Conservation (phyloP, 2,113 vertebrate species). For the Cephalophus harveyi region DNA sequence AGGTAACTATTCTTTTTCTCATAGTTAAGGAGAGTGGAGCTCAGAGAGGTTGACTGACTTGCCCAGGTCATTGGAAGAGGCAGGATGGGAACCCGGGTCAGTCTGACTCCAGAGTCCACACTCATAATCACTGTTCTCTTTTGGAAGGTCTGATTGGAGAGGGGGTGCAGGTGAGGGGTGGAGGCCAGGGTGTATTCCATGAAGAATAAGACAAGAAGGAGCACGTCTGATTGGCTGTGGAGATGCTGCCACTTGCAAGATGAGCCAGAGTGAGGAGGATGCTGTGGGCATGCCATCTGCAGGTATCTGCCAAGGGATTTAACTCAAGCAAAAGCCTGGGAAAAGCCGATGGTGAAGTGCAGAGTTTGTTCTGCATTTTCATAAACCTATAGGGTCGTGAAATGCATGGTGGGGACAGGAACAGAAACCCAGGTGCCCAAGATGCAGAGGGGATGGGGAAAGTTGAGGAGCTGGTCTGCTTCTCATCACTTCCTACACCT, state of each 20-base stretch:
- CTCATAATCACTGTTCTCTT: neutral
- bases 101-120: neutral
- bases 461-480: neutral
- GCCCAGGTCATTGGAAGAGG: neutral
- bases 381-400: neutral
- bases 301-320: no score
- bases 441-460: neutral
- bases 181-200: no score
- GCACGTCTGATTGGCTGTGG: neutral
- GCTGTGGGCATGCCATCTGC: neutral
- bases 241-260: neutral
- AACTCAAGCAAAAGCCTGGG: neutral
- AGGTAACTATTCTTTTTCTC: neutral
- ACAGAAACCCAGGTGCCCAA: neutral
- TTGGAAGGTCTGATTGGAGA: neutral
- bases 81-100: neutral
- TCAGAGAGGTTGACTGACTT: neutral
- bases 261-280: neutral
- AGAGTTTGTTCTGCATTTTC: neutral
- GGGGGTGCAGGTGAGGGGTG: rapidly evolving
- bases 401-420: neutral
- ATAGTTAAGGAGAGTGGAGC: neutral
- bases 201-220: neutral
- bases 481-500: neutral
- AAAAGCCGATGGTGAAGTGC: neutral